These are phyloP conservation scores for Oreohelix idahoensis DNA, from an alignment of 1,140 invertebrate species.

Conservation along the genomic window DNA sequence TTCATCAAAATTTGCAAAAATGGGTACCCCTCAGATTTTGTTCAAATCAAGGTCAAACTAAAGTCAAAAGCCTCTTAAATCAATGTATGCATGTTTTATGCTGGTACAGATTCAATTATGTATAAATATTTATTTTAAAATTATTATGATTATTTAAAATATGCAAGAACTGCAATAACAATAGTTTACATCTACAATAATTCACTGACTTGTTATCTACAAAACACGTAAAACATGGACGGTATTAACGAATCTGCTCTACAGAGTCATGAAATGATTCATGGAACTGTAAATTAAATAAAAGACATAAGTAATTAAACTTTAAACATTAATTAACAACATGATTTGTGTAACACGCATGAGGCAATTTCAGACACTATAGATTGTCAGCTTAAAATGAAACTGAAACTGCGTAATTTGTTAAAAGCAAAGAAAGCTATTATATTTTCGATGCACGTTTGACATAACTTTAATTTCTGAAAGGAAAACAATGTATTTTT, in stretches of 20 bases:
- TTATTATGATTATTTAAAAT: background rate
- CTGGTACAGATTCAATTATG: conserved; percentile 37
- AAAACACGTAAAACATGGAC: no score
- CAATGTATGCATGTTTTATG: conserved; percentile 30
- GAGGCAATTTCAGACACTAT: background rate
- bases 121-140: background rate
- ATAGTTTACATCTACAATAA: no score
- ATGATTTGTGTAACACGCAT: no score
- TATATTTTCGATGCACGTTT: background rate
- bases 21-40: conserved; percentile 41
- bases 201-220: no score
- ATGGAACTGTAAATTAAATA: no score
- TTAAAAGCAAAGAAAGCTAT: background rate
- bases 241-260: no score
- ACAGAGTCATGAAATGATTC: no score
- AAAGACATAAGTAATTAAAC: no score
- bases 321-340: no score
- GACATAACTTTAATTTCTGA: background rate
- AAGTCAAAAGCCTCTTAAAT: conserved; percentile 35
- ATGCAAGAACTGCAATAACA: background rate
- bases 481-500: background rate
- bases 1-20: conserved; percentile 39
- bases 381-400: background rate
- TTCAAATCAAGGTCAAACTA: conserved; percentile 45
- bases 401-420: background rate